phyloP scores from a whole-genome alignment of 2,113 vertebrate species.

The Alethe diademata region DNA sequence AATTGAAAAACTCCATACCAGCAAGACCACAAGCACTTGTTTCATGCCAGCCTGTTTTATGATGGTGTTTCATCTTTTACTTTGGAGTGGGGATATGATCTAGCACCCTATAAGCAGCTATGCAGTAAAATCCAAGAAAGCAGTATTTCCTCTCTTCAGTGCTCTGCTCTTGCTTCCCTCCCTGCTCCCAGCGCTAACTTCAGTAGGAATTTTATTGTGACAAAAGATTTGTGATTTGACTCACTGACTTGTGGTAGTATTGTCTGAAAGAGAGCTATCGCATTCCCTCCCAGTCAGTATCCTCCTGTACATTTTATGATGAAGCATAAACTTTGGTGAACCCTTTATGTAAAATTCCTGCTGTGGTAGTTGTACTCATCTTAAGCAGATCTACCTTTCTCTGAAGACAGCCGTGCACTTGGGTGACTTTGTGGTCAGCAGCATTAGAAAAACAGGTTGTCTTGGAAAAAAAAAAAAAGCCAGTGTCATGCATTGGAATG shows the following conservation, averaged over 20 bases:
- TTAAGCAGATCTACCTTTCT: not conserved
- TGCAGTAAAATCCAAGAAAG: not conserved
- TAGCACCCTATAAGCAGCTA: not conserved
- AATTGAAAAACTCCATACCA: not conserved
- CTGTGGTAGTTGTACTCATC: not conserved
- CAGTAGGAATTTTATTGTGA: not conserved
- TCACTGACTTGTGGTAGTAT: not conserved
- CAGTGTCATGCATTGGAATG: slow-evolving; percentile 12
- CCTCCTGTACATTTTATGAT: not conserved
- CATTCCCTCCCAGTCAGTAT: not conserved
- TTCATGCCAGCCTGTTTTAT: not conserved
- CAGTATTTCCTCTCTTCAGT: not conserved
- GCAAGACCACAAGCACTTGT: slow-evolving; percentile 2
- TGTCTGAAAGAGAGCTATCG: not conserved
- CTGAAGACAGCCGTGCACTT: not conserved
- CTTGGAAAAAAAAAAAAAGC: slow-evolving; percentile 13
- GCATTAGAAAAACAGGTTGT: slow-evolving; percentile 41
- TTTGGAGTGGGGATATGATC: not conserved
- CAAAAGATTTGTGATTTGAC: not conserved
- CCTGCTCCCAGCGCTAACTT: not conserved
- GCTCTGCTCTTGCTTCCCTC: not conserved
- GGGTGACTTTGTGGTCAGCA: not conserved
- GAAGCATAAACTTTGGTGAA: not conserved
- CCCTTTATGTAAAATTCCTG: not conserved
- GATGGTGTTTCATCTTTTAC: not conserved